phyloP scores from a whole-genome alignment of 2,888 invertebrate species.

The Lamellibrachia columna region DNA sequence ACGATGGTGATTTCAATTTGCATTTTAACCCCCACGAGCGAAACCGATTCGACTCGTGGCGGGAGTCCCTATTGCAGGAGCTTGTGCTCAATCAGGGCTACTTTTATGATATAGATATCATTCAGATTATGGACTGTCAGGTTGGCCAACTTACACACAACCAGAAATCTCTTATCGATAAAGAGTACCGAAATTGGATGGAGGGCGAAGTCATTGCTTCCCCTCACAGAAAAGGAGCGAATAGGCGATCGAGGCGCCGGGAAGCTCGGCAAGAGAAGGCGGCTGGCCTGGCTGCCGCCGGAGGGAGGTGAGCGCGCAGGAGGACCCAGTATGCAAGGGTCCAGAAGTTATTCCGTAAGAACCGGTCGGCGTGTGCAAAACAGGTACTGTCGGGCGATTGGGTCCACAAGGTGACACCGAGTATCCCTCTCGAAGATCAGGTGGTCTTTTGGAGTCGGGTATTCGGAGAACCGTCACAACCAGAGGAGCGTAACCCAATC shows the following conservation, averaged over 20 bases:
- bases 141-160: too few species aligned
- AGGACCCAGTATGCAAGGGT: not conserved
- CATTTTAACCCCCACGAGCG: too few species aligned
- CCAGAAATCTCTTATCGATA: too few species aligned
- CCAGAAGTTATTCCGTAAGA: not conserved
- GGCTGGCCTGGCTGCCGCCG: not conserved
- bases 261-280: not conserved
- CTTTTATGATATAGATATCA: too few species aligned
- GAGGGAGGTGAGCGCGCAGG: not conserved
- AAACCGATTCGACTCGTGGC: too few species aligned
- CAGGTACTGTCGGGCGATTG: not conserved
- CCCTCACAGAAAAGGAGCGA: not conserved
- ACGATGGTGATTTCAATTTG: too few species aligned
- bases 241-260: not conserved
- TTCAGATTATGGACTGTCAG: too few species aligned
- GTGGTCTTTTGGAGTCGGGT: not conserved
- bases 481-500: not conserved
- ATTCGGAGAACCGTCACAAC: not conserved
- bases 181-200: not conserved
- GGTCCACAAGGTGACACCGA: not conserved
- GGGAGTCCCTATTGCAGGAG: too few species aligned
- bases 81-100: too few species aligned
- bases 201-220: not conserved
- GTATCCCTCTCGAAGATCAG: not conserved
- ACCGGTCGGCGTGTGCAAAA: not conserved